These are phyloP conservation scores for Chrysolina haemoptera DNA, from an alignment of 2,888 invertebrate genomes.

Conservation along the genomic window DNA sequence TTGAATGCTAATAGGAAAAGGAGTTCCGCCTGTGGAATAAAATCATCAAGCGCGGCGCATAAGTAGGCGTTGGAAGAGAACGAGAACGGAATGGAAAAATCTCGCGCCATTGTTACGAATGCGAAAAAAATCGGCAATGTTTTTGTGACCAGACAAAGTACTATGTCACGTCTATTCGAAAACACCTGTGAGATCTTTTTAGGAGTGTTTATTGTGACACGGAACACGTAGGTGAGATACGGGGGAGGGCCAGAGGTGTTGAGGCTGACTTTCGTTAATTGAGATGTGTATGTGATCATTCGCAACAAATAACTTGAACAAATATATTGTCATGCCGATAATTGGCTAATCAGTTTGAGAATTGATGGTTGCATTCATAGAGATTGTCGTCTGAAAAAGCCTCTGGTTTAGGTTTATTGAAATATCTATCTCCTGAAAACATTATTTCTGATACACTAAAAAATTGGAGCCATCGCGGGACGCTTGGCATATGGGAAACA, in stretches of 20 bases:
- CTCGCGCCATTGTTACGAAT: constrained; percentile 56
- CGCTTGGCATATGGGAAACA: no score
- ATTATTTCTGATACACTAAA: no score
- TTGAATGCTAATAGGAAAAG: constrained; percentile 63
- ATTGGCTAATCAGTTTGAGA: no score
- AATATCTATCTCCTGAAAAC: no score
- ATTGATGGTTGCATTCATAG: no score
- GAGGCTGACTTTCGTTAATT: constrained; percentile 11
- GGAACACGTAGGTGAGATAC: constrained; percentile 1
- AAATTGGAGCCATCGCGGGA: no score
- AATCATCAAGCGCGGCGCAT: constrained; percentile 38
- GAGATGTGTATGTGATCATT: constrained; percentile 5
- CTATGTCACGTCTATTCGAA: constrained; percentile 51
- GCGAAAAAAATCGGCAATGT: constrained; percentile 56
- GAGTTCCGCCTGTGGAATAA: constrained; percentile 60
- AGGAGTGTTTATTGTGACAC: constrained; percentile 42
- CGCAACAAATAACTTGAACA: neutral
- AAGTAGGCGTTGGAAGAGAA: constrained; percentile 55
- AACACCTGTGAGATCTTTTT: constrained; percentile 58
- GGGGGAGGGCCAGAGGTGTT: neutral
- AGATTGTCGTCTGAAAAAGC: no score
- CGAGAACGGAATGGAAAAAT: constrained; percentile 55
- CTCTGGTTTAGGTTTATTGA: no score
- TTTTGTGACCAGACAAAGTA: constrained; percentile 55
- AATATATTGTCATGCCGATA: neutral